Evolutionary conservation across 1,140 invertebrate genomes (phyloP), one percentile per base, ranked within the genome.

Genomic region (Coelopa frigida): DNA sequence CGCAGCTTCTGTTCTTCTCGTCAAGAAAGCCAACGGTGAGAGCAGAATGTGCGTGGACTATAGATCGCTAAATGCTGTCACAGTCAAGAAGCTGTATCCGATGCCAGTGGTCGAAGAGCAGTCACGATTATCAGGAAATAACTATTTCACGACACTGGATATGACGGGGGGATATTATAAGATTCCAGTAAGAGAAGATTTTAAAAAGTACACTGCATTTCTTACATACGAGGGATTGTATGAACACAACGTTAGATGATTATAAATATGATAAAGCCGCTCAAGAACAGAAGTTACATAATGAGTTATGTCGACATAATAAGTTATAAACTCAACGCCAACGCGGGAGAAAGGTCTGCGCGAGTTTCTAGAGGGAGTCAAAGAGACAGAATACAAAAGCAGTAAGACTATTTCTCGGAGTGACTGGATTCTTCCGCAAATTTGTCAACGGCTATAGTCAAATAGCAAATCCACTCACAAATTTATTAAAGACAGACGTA

Each of bases 191-290:
- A 32, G 44, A n/a, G 35, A 37, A 17, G 8, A 37, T 12, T 44
- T 11, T 18, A 50, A 26, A 20, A 32, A 36, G n/a, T 17, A 49
- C 3, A 52, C 48, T 5, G 49, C 51, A 14, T 59, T 58, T 32
- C 36, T 54, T 1, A 56, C 51, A 6, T 50, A 42, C 1, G 50
- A 50, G 12, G 55, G 49, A 12, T 50, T 49, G 2, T 57, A 45
- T 22, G 53, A 74, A 51, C 74, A 57, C 37, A 44, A 55, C 3
- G 21, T 43, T 11, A 59, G 75, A 53, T 63, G 71, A 17, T 75
- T 10, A 14, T 29, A 8, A 29, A 29, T 8, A 8, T 29, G 14
- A 29, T 14, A 8, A 29, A 14, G 8, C 27, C 8, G 27, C 8
- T 29, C 8, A 8, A 14, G 8, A 10, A 29, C 8, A 10, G 8